Evolutionary conservation across 2,797 vertebrate species (phyloP).

Genomic region (Rousettus madagascariensis): DNA sequence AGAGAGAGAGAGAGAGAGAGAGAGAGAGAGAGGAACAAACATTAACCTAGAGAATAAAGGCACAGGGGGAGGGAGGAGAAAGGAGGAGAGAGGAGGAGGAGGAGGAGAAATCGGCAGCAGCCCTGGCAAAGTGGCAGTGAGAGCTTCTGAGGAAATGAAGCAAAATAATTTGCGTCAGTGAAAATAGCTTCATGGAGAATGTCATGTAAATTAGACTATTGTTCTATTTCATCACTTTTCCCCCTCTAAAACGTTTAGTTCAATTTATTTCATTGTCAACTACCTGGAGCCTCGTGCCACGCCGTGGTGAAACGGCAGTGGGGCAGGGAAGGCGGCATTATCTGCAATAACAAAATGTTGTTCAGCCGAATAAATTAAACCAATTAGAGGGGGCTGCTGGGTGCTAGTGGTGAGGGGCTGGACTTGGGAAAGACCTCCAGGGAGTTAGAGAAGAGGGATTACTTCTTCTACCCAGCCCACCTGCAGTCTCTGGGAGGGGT

Average conservation of each 20-base stretch:
- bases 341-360: slow-evolving; percentile 83
- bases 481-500: background rate
- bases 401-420: slow-evolving; percentile 41
- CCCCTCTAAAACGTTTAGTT: slow-evolving; percentile 80
- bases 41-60: slow-evolving; percentile 66
- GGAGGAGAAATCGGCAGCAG: background rate
- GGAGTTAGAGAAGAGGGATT: background rate
- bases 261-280: slow-evolving; percentile 85
- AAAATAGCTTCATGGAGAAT: slow-evolving; percentile 78
- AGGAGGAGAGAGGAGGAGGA: background rate
- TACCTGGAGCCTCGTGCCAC: slow-evolving; percentile 82
- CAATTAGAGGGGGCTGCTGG: slow-evolving; percentile 79
- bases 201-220: slow-evolving; percentile 82
- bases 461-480: background rate
- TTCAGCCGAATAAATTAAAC: slow-evolving; percentile 83
- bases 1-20: background rate
- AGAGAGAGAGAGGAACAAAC: background rate
- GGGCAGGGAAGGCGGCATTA: slow-evolving; percentile 79
- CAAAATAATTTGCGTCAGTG: slow-evolving; percentile 79
- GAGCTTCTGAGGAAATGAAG: slow-evolving; percentile 68
- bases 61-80: slow-evolving; percentile 40
- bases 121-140: slow-evolving; percentile 54
- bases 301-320: slow-evolving; percentile 56
- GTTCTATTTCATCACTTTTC: slow-evolving; percentile 81
- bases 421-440: background rate